Percentiles rank a stretch among this genome's conserved stretches.
These are phyloP conservation scores for Saccostrea cuccullata DNA, from an alignment of 1,140 invertebrate genomes.

Conservation along the genomic window DNA sequence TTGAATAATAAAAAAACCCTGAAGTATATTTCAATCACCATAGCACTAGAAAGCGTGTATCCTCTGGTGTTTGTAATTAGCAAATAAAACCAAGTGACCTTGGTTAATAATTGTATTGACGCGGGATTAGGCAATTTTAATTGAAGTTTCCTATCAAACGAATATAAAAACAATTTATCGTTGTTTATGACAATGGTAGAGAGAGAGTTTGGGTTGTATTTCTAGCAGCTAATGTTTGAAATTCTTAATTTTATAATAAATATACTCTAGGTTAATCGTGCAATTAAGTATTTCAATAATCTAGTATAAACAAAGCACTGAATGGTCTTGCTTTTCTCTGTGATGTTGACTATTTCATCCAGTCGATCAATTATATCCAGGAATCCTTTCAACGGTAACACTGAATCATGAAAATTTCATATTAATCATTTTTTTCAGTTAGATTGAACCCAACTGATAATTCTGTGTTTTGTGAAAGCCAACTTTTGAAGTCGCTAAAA, in stretches of 20 bases:
- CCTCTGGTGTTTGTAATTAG: neutral
- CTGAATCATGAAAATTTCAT: too few relatives aligned
- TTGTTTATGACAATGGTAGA: neutral
- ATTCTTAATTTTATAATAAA: neutral
- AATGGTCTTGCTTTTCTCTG: too few relatives aligned
- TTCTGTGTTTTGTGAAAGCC: too few relatives aligned
- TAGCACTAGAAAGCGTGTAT: neutral
- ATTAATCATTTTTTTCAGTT: too few relatives aligned
- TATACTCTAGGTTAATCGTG: too few relatives aligned
- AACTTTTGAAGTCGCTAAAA: too few relatives aligned
- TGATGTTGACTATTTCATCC: too few relatives aligned
- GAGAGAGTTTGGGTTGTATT: neutral
- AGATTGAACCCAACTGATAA: too few relatives aligned
- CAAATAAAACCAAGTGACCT: neutral
- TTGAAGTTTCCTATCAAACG: neutral
- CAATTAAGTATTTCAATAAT: too few relatives aligned
- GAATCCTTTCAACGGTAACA: too few relatives aligned
- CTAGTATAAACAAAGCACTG: too few relatives aligned
- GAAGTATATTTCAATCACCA: neutral
- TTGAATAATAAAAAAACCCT: neutral
- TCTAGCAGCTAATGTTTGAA: neutral
- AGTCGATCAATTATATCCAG: too few relatives aligned
- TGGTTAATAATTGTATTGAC: neutral
- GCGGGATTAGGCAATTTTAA: neutral
- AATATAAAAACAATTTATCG: neutral